Conservation (phyloP, 2,797 vertebrate genomes). For the Amblyopsis hoosieri region DNA sequence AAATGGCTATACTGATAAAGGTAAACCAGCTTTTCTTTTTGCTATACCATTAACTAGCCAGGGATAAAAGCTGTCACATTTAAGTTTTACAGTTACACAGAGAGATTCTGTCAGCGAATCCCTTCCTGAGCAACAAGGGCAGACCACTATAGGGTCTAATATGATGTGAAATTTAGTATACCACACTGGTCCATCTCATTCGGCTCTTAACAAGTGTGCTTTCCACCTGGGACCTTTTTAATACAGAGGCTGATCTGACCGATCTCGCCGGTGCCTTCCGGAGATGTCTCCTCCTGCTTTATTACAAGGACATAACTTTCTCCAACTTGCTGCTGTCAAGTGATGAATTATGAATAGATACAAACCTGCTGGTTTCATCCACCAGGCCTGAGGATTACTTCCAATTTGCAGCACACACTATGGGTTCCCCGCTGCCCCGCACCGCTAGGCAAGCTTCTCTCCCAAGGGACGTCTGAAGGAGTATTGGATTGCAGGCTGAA, state of each 20-base stretch:
- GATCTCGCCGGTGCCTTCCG: constrained; percentile 40
- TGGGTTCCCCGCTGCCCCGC: constrained; percentile 29
- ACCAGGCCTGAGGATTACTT: constrained; percentile 63
- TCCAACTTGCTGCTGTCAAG: constrained; percentile 56
- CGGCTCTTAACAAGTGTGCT: constrained; percentile 36
- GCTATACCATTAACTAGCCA: not conserved
- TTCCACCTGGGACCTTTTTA: constrained; percentile 45
- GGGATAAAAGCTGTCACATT: constrained; percentile 31
- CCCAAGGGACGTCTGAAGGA: constrained; percentile 48
- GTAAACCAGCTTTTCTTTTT: constrained; percentile 15
- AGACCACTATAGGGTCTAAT: constrained; percentile 41
- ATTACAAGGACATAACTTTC: constrained; percentile 64
- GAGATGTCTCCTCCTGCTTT: constrained; percentile 53
- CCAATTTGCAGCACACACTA: constrained; percentile 59
- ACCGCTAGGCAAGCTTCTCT: constrained; percentile 51
- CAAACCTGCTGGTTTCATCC: constrained; percentile 50
- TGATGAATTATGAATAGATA: constrained; percentile 75
- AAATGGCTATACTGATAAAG: constrained; percentile 23
- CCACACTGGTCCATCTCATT: constrained; percentile 16
- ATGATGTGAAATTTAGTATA: constrained; percentile 31
- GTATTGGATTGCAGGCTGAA: constrained; percentile 66
- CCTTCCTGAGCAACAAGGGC: constrained; percentile 24
- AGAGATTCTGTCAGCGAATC: constrained; percentile 37
- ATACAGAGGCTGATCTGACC: constrained; percentile 27
- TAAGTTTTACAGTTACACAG: constrained; percentile 32